These are phyloP conservation scores for Drosophila nannoptera DNA, from an alignment of 1,140 invertebrate species.

Conservation along the genomic window DNA sequence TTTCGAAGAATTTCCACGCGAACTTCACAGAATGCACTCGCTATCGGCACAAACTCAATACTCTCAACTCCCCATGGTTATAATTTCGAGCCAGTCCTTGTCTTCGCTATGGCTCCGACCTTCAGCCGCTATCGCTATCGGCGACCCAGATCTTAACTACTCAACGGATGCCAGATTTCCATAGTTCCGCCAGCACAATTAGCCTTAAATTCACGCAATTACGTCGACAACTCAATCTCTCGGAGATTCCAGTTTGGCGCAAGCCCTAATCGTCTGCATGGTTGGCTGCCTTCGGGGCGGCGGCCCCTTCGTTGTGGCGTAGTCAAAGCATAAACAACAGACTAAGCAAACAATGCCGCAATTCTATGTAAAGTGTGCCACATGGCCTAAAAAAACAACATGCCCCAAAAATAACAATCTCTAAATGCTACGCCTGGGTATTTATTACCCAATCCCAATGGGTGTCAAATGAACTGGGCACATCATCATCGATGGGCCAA, in stretches of 20 bases:
- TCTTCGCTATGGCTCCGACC: neutral
- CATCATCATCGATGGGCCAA: neutral
- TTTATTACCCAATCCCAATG: constrained; percentile 10
- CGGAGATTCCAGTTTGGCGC: too few species aligned
- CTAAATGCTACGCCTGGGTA: constrained; percentile 16
- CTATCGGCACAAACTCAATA: constrained; percentile 36
- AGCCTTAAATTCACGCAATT: constrained; percentile 54
- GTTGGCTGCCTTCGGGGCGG: constrained; percentile 11
- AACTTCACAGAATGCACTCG: constrained; percentile 36
- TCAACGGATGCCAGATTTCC: constrained; percentile 9
- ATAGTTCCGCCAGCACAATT: constrained; percentile 42
- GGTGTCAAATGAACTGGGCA: neutral
- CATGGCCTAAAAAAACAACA: constrained; percentile 36
- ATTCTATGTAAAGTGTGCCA: constrained; percentile 3
- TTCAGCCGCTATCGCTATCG: constrained; percentile 23
- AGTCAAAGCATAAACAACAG: constrained; percentile 25
- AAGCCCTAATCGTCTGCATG: constrained; percentile 11
- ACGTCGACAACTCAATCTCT: constrained; percentile 2
- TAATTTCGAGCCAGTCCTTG: constrained; percentile 41
- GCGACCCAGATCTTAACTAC: constrained; percentile 29
- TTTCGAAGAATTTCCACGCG: constrained; percentile 27
- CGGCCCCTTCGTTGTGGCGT: neutral
- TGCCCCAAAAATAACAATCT: constrained; percentile 27
- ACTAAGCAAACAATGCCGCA: constrained; percentile 26
- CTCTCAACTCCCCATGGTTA: constrained; percentile 52